These are phyloP conservation scores for Lysandra bellargus DNA, from an alignment of 2,888 invertebrate species.

Conservation along the genomic window DNA sequence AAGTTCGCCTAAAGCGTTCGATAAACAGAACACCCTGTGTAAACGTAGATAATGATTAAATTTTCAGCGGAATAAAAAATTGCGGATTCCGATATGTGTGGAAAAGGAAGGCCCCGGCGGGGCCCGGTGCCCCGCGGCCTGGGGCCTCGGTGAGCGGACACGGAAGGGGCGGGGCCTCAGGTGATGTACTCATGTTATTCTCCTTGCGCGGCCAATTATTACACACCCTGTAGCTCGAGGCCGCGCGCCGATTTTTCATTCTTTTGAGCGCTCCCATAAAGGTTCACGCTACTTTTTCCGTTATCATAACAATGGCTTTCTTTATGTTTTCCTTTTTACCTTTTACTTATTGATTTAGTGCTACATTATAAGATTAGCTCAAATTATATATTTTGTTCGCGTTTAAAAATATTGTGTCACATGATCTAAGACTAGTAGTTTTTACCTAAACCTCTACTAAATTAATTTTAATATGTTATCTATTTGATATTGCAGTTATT, in stretches of 20 bases:
- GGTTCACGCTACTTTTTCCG: not conserved
- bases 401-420: no score
- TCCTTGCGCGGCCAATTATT: slow-evolving; percentile 40
- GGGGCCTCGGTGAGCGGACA: slow-evolving; percentile 46
- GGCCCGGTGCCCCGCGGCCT: not conserved
- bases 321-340: not conserved
- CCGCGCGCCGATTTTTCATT: slow-evolving; percentile 7
- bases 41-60: slow-evolving; percentile 21
- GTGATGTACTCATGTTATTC: slow-evolving; percentile 46
- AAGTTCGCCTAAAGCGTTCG: not conserved
- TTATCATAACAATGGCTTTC: not conserved
- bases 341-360: not conserved
- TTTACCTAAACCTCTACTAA: no score
- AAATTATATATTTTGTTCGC: no score
- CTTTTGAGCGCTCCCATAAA: not conserved
- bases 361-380: no score
- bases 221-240: slow-evolving; percentile 33
- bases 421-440: no score
- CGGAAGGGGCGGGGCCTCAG: slow-evolving; percentile 53
- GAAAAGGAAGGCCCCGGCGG: slow-evolving; percentile 9
- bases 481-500: no score
- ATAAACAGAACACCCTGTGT: slow-evolving; percentile 11
- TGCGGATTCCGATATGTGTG: slow-evolving; percentile 2
- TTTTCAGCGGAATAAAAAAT: slow-evolving; percentile 14
- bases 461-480: no score